Percentiles rank a stretch among this genome's conserved stretches.
phyloP scores from a whole-genome alignment of 2,113 vertebrate genomes.

The Oncorhynchus mykiss region DNA sequence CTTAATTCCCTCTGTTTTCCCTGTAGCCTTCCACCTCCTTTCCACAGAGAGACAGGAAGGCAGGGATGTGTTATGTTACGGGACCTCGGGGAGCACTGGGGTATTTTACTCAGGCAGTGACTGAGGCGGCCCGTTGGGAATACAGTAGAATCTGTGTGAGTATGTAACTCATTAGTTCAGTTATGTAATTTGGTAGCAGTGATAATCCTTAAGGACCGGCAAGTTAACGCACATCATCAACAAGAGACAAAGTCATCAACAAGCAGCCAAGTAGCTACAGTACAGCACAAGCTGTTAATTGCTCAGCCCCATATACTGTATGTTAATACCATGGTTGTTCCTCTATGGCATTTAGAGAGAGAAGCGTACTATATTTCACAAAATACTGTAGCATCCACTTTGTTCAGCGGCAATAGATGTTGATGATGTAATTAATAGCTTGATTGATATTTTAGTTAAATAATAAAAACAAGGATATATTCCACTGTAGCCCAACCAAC shows the following conservation, averaged over 20 bases:
- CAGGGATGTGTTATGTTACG: conserved; percentile 48
- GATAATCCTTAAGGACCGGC: conserved; percentile 75
- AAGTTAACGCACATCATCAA: conserved; percentile 70
- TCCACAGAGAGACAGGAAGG: conserved; percentile 63
- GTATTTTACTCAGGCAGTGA: conserved; percentile 71
- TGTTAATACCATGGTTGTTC: conserved; percentile 12
- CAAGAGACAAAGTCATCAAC: conserved; percentile 70
- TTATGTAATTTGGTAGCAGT: conserved; percentile 78
- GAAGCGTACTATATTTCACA: conserved; percentile 2
- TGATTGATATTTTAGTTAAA: background rate
- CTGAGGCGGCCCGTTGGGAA: conserved; percentile 66
- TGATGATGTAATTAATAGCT: conserved; percentile 1
- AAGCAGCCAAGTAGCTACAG: conserved; percentile 49
- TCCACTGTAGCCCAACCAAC: background rate
- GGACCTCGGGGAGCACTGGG: conserved; percentile 70
- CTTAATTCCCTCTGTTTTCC: conserved; percentile 26
- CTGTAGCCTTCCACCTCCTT: conserved; percentile 37
- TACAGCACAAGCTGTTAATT: conserved; percentile 69
- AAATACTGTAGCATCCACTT: background rate
- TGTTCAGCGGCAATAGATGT: too few species aligned
- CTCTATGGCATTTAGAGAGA: conserved; percentile 34
- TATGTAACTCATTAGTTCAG: conserved; percentile 77
- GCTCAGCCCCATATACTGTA: conserved; percentile 48
- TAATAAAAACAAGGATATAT: background rate
- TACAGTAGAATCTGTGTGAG: conserved; percentile 67